phyloP scores from a whole-genome alignment of 2,113 vertebrate genomes.

The Pardalotus punctatus region DNA sequence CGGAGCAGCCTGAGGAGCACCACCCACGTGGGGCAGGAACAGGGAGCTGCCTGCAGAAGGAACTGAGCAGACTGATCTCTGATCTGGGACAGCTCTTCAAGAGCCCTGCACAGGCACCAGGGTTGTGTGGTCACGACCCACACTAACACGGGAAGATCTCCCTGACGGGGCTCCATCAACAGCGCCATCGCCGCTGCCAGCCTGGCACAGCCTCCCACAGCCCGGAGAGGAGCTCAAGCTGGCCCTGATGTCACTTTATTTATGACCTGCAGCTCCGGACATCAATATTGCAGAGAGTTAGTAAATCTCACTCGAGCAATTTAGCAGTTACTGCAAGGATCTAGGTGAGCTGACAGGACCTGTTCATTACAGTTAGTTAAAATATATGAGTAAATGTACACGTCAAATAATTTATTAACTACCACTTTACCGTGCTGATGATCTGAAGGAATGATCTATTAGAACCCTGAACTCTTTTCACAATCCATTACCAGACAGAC shows the following conservation, averaged over 20 bases:
- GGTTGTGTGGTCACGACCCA: too few relatives aligned
- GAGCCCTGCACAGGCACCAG: not conserved
- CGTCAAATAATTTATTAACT: slow-evolving; percentile 60
- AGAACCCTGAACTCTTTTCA: slow-evolving; percentile 9
- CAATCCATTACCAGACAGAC: slow-evolving; percentile 35
- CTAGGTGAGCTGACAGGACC: slow-evolving; percentile 37
- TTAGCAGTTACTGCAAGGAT: not conserved
- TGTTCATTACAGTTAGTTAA: slow-evolving; percentile 37
- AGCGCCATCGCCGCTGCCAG: not conserved
- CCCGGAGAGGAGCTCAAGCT: not conserved
- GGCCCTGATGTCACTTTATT: not conserved
- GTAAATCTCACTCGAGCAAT: slow-evolving; percentile 43
- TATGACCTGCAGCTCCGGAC: slow-evolving; percentile 4
- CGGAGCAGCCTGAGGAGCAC: not conserved
- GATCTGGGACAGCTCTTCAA: not conserved
- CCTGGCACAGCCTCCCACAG: too few relatives aligned
- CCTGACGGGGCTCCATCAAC: too few relatives aligned
- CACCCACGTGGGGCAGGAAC: not conserved
- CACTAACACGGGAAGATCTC: too few relatives aligned
- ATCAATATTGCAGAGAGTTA: slow-evolving; percentile 33
- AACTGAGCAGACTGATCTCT: accelerated
- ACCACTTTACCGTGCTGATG: not conserved
- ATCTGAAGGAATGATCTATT: slow-evolving; percentile 53
- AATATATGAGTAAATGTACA: slow-evolving; percentile 23
- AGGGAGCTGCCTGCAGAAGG: not conserved